These are phyloP conservation scores for Triplophysa tibetana DNA, from an alignment of 2,113 vertebrate genomes.

Conservation along the genomic window DNA sequence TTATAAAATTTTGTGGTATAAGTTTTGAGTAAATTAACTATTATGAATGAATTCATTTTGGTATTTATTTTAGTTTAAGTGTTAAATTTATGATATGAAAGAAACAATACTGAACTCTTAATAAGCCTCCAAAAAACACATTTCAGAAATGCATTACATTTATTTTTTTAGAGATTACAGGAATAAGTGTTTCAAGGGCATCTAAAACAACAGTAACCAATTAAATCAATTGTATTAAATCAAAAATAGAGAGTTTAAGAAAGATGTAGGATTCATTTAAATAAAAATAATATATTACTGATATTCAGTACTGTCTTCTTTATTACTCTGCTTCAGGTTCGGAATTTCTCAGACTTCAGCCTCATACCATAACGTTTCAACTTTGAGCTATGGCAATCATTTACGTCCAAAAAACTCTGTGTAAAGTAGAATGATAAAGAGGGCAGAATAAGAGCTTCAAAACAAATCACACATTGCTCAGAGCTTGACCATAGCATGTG, in stretches of 20 bases:
- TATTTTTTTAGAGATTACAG: neutral
- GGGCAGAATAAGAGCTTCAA: slow-evolving; percentile 5
- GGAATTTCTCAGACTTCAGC: slow-evolving; percentile 49
- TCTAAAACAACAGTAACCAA: neutral
- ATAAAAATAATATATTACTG: no score
- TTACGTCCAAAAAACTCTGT: slow-evolving; percentile 54
- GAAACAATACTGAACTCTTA: neutral
- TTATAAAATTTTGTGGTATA: neutral
- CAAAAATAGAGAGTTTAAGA: no score
- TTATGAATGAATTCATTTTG: no score
- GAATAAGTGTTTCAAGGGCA: neutral
- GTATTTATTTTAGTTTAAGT: no score
- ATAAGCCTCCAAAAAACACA: neutral
- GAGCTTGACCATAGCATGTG: neutral
- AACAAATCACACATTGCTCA: neutral
- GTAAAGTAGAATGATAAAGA: slow-evolving; percentile 47
- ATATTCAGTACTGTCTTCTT: slow-evolving; percentile 39
- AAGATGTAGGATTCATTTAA: no score
- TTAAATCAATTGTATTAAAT: no score
- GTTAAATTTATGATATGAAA: neutral
- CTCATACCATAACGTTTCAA: slow-evolving; percentile 66
- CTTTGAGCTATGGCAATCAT: slow-evolving; percentile 71
- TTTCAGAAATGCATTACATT: neutral
- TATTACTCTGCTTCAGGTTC: slow-evolving; percentile 35
- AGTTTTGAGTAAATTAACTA: no score